Base-by-base conservation (phyloP, 2,888 invertebrate species). In the Dryadula phaetusa region DNA sequence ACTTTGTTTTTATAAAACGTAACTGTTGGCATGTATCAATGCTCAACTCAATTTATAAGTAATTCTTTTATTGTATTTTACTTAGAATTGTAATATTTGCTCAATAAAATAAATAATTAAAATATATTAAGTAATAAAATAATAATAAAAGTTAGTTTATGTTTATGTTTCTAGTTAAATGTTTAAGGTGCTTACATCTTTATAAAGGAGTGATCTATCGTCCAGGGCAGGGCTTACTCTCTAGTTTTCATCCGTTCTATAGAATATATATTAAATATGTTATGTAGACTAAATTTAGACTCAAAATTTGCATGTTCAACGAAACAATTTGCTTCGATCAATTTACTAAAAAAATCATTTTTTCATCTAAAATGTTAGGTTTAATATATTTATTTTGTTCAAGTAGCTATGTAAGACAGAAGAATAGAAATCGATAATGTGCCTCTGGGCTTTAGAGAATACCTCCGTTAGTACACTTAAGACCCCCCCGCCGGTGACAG, bases 381-480 rank as follows among this genome's bases (percentile, higher is more conserved):
- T 22, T 22, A 10, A 56, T 56, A 22, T 40, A 22, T 37, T 56
- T 40, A 37, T 22, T 56, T n/a, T 16, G 2, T 16, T 10, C 25
- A 60, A 46, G 25, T 32, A 46, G 8, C 18, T 28, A 42, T 44
- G 32, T 44, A 60, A 60, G 49, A 18, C 46, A 60, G 28, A 20
- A 42, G 20, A 32, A 64, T 56, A 54, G 70, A 56, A 56, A 70
- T 70, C 70, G 70, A 70, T 70, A 67, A 62, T 64, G 64, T 70
- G 67, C 67, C 64, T 67, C 67, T 52, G 70, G 67, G 70, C 70
- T 67, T 58, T 40, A 40, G 70, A 65, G 62, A 64, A 64, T 64
- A 70, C 67, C 64, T 65, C 47, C 62, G 67, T 44, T 67, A 64
- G 64, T 67, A 67, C 67, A 67, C 64, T 62, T 64, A 67, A 67